A percentile compares a stretch with the other conserved stretches of the same genome.
phyloP scores from a whole-genome alignment of 2,113 vertebrate genomes.

The Bubo scandiacus region DNA sequence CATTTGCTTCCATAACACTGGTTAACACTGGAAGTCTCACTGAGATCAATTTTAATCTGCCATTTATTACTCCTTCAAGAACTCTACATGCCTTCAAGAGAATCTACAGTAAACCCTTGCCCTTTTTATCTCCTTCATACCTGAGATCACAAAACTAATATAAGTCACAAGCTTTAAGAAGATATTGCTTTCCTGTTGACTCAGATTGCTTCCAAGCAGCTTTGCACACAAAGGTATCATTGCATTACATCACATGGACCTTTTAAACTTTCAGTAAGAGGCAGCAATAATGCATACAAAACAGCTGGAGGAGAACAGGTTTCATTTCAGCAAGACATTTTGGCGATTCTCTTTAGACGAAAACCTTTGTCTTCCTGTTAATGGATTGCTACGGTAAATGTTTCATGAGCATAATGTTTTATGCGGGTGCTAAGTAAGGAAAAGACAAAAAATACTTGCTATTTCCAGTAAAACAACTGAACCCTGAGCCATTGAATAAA shows the following conservation, averaged over 20 bases:
- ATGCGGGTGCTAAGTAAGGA: neutral
- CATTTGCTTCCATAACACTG: neutral
- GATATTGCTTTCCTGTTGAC: conserved; percentile 46
- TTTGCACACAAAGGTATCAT: conserved; percentile 41
- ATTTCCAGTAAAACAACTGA: conserved; percentile 34
- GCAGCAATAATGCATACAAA: conserved; percentile 23
- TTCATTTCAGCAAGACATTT: conserved; percentile 2
- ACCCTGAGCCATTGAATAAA: neutral
- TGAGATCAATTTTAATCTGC: conserved; percentile 27
- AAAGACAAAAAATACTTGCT: neutral
- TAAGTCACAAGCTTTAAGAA: conserved; percentile 46
- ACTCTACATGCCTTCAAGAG: conserved; percentile 25
- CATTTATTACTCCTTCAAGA: conserved; percentile 51
- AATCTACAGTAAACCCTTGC: conserved; percentile 42
- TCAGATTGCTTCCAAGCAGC: conserved; percentile 27
- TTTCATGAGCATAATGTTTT: conserved; percentile 4
- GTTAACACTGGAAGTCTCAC: neutral
- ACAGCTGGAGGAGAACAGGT: neutral
- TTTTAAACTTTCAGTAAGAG: neutral
- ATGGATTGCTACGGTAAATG: conserved; percentile 3
- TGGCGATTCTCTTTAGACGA: neutral
- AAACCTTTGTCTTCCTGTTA: conserved; percentile 14
- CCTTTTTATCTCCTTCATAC: conserved; percentile 62
- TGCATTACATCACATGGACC: neutral
- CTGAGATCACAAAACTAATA: conserved; percentile 54